These are phyloP conservation scores for Trinectes maculatus DNA, from an alignment of 2,113 vertebrate species.

Conservation along the genomic window DNA sequence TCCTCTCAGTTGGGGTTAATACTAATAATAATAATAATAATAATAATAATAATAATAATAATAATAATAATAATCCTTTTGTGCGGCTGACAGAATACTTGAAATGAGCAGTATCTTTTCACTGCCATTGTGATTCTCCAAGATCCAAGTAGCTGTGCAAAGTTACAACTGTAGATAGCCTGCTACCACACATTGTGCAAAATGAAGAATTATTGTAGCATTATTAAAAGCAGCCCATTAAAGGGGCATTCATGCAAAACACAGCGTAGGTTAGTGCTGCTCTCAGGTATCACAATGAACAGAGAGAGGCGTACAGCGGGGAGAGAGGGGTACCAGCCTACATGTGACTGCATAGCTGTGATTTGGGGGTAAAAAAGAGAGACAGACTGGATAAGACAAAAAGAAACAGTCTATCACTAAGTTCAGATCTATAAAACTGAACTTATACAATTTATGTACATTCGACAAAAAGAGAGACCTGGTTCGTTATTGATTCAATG, in stretches of 20 bases:
- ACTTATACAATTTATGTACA: background rate
- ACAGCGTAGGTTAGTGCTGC: constrained; percentile 23
- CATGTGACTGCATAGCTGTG: background rate
- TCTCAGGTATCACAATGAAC: constrained; percentile 23
- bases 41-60: too few relatives aligned
- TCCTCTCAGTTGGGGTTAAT: constrained; percentile 59
- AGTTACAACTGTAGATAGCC: constrained; percentile 9
- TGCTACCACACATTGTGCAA: constrained; percentile 6
- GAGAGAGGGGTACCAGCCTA: constrained; percentile 2
- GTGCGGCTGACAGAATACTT: background rate
- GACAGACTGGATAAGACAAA: background rate
- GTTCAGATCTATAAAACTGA: background rate
- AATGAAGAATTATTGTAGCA: constrained; percentile 22
- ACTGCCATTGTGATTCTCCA: background rate
- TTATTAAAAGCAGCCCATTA: constrained; percentile 29
- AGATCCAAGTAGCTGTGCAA: too few relatives aligned
- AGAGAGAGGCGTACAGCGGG: background rate
- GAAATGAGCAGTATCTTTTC: constrained; percentile 1
- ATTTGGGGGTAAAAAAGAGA: background rate
- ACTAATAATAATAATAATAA: too few relatives aligned
- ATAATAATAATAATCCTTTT: too few relatives aligned
- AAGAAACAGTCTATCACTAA: background rate
- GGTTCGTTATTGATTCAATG: too few relatives aligned
- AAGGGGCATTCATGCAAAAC: constrained; percentile 42
- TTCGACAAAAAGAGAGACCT: background rate